Percentiles rank a stretch among this genome's conserved stretches.
Conservation (phyloP, 2,113 vertebrate species). For the Leucosticte australis region DNA sequence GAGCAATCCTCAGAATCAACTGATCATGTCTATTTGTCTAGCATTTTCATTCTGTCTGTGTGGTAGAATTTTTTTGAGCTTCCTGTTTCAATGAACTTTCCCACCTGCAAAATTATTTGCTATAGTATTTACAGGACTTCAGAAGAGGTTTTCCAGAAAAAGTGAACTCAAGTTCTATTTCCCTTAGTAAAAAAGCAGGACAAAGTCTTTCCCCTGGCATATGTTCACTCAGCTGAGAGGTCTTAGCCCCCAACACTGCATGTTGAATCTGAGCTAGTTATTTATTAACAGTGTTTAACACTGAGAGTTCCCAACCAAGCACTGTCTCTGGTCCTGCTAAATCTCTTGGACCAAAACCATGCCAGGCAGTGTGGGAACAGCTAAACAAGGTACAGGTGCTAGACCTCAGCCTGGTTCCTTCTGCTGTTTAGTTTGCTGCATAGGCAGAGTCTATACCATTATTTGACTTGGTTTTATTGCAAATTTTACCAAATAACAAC, state of each 20-base stretch:
- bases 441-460: not conserved
- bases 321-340: not conserved
- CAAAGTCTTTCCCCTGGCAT: not conserved
- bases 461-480: not conserved
- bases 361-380: not conserved
- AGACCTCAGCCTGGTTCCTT: not conserved
- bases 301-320: not conserved
- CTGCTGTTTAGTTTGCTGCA: not conserved
- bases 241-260: fast-evolving
- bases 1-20: not conserved
- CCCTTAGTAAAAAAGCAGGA: not conserved
- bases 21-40: not conserved
- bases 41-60: not conserved
- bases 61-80: not conserved
- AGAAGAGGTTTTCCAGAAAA: not conserved
- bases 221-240: not conserved
- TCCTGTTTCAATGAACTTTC: not conserved
- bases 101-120: not conserved
- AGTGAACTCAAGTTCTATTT: not conserved
- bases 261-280: not conserved
- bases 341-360: not conserved
- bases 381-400: not conserved
- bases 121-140: not conserved
- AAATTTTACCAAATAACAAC: not conserved
- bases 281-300: not conserved